These are phyloP conservation scores for Orycteropus afer DNA, from an alignment of 2,113 vertebrate genomes.

Conservation along the genomic window DNA sequence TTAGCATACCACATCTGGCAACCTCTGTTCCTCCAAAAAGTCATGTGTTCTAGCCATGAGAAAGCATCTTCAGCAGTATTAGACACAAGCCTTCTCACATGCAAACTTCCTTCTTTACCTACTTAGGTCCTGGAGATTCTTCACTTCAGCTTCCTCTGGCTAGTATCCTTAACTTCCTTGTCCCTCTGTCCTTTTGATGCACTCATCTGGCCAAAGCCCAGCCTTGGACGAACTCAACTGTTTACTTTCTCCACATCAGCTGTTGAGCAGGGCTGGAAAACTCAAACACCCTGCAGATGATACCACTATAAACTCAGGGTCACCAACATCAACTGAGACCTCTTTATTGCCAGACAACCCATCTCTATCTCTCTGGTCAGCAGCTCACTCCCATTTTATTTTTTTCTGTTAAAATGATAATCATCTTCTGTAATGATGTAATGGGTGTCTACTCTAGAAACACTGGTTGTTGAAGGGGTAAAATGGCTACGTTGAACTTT, in stretches of 20 bases:
- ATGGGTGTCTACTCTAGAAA: neutral
- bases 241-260: conserved; percentile 33
- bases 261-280: conserved; percentile 25
- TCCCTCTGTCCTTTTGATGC: neutral
- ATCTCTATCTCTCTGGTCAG: neutral
- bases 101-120: neutral
- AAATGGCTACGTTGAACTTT: neutral
- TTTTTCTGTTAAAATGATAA: neutral
- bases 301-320: neutral
- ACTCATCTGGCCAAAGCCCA: neutral
- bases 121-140: neutral
- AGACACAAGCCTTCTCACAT: neutral
- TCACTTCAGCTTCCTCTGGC: neutral
- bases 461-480: neutral
- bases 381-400: neutral
- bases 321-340: neutral
- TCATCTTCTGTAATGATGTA: neutral
- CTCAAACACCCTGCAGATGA: neutral
- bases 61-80: neutral
- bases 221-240: neutral
- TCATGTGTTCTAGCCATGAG: neutral
- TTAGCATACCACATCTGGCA: neutral
- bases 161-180: neutral
- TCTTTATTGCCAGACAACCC: neutral
- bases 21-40: neutral